Conservation (phyloP, 2,113 vertebrate genomes). For the Ailuropoda melanoleuca region DNA sequence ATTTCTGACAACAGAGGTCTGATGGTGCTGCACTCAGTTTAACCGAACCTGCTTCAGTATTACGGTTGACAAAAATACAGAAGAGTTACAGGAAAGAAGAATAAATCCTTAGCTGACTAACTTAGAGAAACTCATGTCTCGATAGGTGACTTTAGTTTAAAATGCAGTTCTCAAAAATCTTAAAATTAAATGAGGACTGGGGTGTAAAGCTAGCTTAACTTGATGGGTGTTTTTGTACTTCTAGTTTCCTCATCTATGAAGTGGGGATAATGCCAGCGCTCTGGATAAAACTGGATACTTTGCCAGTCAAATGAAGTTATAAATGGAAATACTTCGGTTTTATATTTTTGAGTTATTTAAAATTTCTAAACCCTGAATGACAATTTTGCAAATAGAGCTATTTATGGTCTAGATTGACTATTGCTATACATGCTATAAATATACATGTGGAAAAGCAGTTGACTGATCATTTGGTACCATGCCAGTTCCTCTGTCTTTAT, state of each 20-base stretch:
- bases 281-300: not conserved
- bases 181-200: not conserved
- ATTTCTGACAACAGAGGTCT: not conserved
- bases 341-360: not conserved
- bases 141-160: not conserved
- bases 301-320: not conserved
- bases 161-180: not conserved
- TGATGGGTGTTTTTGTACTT: not conserved
- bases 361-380: not conserved
- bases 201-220: not conserved
- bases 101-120: not conserved
- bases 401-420: not conserved
- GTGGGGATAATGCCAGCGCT: not conserved
- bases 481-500: constrained; percentile 12
- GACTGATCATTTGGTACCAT: not conserved
- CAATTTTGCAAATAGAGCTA: not conserved
- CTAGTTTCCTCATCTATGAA: not conserved
- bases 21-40: not conserved
- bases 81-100: not conserved
- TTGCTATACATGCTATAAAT: constrained; percentile 7
- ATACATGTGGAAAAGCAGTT: not conserved
- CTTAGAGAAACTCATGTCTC: not conserved
- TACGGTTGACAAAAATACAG: not conserved
- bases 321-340: not conserved
- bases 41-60: not conserved